These are phyloP conservation scores for Drosophila bocki DNA, from an alignment of 1,140 invertebrate species.

Conservation along the genomic window DNA sequence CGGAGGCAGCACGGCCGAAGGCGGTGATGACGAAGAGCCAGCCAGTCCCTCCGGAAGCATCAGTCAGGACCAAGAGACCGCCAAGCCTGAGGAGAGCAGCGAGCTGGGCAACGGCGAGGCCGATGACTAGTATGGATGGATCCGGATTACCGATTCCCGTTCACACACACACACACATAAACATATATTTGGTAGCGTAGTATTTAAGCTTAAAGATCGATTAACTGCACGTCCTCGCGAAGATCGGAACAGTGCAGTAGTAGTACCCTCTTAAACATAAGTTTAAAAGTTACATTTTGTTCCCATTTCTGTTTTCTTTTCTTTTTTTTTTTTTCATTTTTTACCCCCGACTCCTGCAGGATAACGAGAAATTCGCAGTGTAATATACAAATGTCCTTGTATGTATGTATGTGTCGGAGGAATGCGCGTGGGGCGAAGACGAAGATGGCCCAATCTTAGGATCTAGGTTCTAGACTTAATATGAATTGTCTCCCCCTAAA, in stretches of 20 bases:
- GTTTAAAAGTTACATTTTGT: neutral
- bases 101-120: constrained; percentile 54
- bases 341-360: neutral
- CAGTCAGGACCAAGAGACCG: constrained; percentile 59
- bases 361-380: constrained; percentile 1
- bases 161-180: constrained; percentile 1
- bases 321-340: neutral
- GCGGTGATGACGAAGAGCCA: constrained; percentile 36
- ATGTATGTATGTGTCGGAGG: constrained; percentile 15
- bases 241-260: neutral
- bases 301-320: neutral
- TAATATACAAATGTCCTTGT: constrained; percentile 30
- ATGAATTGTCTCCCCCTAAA: constrained; percentile 8
- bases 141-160: constrained; percentile 4
- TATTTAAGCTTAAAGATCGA: constrained; percentile 8
- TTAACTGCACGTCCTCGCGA: neutral
- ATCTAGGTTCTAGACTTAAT: constrained; percentile 8
- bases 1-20: constrained; percentile 47
- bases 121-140: constrained; percentile 36
- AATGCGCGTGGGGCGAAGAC: neutral
- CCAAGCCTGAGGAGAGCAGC: constrained; percentile 57
- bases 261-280: constrained; percentile 22
- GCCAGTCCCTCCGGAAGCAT: constrained; percentile 63
- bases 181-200: constrained; percentile 28
- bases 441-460: constrained; percentile 1